phyloP scores from a whole-genome alignment of 2,113 vertebrate genomes.

The Meleagris gallopavo region DNA sequence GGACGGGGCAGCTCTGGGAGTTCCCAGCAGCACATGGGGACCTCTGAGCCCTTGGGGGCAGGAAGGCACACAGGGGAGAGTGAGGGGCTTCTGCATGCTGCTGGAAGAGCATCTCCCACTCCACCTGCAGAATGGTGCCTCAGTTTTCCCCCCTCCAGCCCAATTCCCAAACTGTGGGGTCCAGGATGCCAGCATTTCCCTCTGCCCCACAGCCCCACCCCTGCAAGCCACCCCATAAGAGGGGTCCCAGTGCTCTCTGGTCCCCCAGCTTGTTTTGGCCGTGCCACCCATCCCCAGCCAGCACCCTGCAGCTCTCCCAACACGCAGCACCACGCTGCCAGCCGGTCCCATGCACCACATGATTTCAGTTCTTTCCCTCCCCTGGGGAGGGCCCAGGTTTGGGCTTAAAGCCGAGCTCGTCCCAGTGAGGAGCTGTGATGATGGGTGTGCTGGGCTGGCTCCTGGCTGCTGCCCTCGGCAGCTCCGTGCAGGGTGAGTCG shows the following conservation, averaged over 20 bases:
- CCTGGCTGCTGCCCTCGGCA: neutral
- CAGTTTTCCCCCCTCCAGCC: neutral
- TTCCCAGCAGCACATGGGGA: neutral
- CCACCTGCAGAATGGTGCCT: neutral
- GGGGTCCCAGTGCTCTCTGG: neutral
- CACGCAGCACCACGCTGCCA: neutral
- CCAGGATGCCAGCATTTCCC: accelerated
- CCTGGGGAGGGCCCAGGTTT: conserved; percentile 6
- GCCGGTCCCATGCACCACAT: neutral
- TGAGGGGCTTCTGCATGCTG: accelerated
- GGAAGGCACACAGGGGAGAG: no score
- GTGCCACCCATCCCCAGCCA: neutral
- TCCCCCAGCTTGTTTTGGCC: no score
- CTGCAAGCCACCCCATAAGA: neutral
- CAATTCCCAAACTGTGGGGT: neutral
- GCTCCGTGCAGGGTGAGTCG: neutral
- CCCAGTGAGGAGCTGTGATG: neutral
- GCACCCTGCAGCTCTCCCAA: no score
- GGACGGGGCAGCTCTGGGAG: no score
- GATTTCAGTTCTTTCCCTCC: conserved; percentile 31
- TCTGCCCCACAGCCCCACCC: neutral
- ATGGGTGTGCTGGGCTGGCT: conserved; percentile 11
- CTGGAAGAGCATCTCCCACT: neutral
- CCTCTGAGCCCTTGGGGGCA: neutral
- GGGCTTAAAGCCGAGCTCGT: neutral